These are phyloP conservation scores for Drosophila nr. medialis DNA, from an alignment of 2,888 invertebrate genomes.

Conservation along the genomic window DNA sequence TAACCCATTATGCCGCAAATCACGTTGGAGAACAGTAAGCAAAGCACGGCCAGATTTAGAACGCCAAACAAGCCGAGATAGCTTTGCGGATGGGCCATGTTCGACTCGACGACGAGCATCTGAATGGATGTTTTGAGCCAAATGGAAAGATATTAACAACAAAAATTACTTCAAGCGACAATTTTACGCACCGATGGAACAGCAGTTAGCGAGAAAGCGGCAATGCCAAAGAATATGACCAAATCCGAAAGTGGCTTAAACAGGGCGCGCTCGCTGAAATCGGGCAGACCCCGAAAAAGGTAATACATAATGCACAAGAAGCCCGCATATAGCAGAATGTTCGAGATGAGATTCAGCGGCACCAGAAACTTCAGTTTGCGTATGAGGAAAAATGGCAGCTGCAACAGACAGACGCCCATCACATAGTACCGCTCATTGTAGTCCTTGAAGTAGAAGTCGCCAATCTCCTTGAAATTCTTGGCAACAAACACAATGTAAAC, in stretches of 20 bases:
- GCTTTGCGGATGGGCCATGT: slow-evolving; percentile 94
- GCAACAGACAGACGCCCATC: slow-evolving; percentile 87
- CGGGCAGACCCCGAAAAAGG: slow-evolving; percentile 88
- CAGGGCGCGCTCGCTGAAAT: slow-evolving; percentile 79
- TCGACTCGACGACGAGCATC: slow-evolving; percentile 97
- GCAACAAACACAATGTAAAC: slow-evolving; percentile 97
- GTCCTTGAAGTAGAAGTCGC: slow-evolving; percentile 86
- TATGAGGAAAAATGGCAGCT: slow-evolving; percentile 90
- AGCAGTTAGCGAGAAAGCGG: slow-evolving; percentile 94
- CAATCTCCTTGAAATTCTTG: slow-evolving; percentile 91
- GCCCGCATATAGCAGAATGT: slow-evolving; percentile 86
- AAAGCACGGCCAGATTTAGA: slow-evolving; percentile 92
- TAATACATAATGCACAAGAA: slow-evolving; percentile 89
- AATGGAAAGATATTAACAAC: background rate
- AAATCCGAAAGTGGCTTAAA: slow-evolving; percentile 86
- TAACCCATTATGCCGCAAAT: slow-evolving; percentile 96
- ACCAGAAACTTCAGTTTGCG: slow-evolving; percentile 92
- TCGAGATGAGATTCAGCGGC: slow-evolving; percentile 96
- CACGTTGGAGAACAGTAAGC: slow-evolving; percentile 91
- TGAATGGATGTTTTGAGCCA: slow-evolving; percentile 80
- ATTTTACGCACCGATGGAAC: slow-evolving; percentile 89
- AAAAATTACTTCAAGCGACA: too few relatives aligned
- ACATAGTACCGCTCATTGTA: slow-evolving; percentile 85
- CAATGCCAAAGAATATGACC: slow-evolving; percentile 95
- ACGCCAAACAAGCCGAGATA: slow-evolving; percentile 95